phyloP scores from a whole-genome alignment of 2,888 invertebrate genomes.

The Cinara cedri region DNA sequence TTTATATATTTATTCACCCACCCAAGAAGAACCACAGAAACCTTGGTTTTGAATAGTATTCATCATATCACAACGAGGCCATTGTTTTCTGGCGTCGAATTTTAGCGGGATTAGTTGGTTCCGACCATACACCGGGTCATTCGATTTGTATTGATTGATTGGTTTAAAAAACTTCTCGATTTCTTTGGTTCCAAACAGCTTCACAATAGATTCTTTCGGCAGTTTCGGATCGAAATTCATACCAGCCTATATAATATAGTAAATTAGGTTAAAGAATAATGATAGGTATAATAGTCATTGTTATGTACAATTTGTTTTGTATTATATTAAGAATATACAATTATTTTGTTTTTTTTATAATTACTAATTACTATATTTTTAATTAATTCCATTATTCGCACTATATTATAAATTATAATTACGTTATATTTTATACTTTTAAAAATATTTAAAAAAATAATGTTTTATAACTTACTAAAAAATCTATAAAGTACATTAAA shows the following conservation, averaged over 20 bases:
- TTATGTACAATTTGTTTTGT: no score
- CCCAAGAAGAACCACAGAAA: slow-evolving; percentile 88
- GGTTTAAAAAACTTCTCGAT: background rate
- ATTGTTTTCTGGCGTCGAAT: slow-evolving; percentile 80
- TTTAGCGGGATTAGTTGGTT: slow-evolving; percentile 67
- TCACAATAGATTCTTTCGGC: background rate
- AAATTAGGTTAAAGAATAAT: background rate
- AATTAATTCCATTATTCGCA: no score
- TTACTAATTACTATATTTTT: no score
- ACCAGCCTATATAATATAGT: background rate
- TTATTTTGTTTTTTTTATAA: no score
- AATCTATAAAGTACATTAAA: no score
- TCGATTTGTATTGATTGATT: background rate
- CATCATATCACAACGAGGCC: slow-evolving; percentile 84
- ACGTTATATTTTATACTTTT: no score
- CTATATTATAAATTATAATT: no score
- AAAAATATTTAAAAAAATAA: no score
- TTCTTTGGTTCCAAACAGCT: background rate
- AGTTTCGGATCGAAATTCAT: background rate
- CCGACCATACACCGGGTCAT: background rate
- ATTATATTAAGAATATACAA: no score
- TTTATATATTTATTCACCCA: slow-evolving; percentile 60
- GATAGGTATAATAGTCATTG: no score
- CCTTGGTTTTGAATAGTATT: slow-evolving; percentile 82
- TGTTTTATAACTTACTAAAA: no score